Evolutionary conservation across 2,888 invertebrate species (phyloP).

Genomic region (Anthrax anthrax): DNA sequence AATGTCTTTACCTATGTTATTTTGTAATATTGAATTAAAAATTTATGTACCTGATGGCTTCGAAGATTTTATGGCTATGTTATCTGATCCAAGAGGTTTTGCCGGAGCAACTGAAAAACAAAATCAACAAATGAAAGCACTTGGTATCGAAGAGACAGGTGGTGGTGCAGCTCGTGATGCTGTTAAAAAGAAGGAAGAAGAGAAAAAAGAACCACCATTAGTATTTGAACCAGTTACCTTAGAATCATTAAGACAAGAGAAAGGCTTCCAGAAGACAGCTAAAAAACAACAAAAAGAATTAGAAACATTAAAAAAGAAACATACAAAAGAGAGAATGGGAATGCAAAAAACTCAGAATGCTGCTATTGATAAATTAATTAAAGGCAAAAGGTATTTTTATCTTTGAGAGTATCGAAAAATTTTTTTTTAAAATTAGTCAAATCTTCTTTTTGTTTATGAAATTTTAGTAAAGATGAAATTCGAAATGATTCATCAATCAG

Average conservation of each 20-base stretch:
- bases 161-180: constrained; percentile 49
- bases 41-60: constrained; percentile 99
- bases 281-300: constrained; percentile 94
- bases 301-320: constrained; percentile 80
- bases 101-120: constrained; percentile 76
- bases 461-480: constrained; percentile 61
- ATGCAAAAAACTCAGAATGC: constrained; percentile 86
- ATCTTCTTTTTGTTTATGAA: constrained; percentile 12
- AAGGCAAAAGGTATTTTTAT: constrained; percentile 73
- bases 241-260: constrained; percentile 74
- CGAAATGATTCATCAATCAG: constrained; percentile 63
- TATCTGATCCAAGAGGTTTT: constrained; percentile 89
- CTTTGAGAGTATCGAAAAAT: too few relatives aligned
- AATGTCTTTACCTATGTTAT: constrained; percentile 96
- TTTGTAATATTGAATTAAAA: constrained; percentile 97
- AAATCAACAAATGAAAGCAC: constrained; percentile 83
- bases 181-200: constrained; percentile 58
- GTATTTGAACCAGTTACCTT: constrained; percentile 85
- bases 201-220: constrained; percentile 55
- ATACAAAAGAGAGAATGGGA: constrained; percentile 78
- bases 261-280: constrained; percentile 79
- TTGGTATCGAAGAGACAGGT: constrained; percentile 77
- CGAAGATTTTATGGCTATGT: constrained; percentile 95
- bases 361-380: constrained; percentile 84
- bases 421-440: too few relatives aligned